Evolutionary conservation across 2,113 vertebrate genomes (phyloP), one percentile per base, ranked within the genome.

Genomic region (Dolichallabes microphthalmus): DNA sequence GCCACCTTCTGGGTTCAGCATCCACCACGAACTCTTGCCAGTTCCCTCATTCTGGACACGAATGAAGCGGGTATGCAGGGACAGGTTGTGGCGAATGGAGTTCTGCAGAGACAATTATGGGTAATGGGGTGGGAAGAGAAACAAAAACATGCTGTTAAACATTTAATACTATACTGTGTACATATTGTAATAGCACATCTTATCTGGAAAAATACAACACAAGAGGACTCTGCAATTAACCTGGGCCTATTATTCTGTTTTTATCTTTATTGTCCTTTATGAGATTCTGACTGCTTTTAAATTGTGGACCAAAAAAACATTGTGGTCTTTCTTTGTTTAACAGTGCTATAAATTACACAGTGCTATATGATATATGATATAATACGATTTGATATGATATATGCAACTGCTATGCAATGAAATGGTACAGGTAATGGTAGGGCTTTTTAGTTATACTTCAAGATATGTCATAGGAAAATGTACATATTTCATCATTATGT

Each of bases 41-140:
- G 76, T 79, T 60, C 76, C 76, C 76, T 79, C 76, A 60, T 79
- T 79, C 57, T 79, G 76, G 19, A 79, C 76, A 60, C 97, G 96
- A 91, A 99, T 98, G 94, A 99, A 99, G 69, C 97, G 96, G 55
- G 96, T 99, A 93, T 99, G 98, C 88, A 99, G 93, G 20, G 98
- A 99, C 87, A 99, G 95, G 93, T 99, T 99, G 95, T 99, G 98
- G 80, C 98, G 95, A 92, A 99, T 99, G 80, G 98, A 99, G 91
- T 99, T 99, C 98, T 99, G 96, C 9, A 32, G 61, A 86, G 84
- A 76, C 55, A 74, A 53, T 88, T 35, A 89, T 52, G 89, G 85
- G 88, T 64, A 88, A 82, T 27, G 81, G 79, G 86, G 86, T 55
- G 32, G 81, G 75, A 20, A 87, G 39, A 32, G 50, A 50, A 45